Evolutionary conservation across 2,797 vertebrate genomes (phyloP).

Genomic region (Leptoclinus maculatus): DNA sequence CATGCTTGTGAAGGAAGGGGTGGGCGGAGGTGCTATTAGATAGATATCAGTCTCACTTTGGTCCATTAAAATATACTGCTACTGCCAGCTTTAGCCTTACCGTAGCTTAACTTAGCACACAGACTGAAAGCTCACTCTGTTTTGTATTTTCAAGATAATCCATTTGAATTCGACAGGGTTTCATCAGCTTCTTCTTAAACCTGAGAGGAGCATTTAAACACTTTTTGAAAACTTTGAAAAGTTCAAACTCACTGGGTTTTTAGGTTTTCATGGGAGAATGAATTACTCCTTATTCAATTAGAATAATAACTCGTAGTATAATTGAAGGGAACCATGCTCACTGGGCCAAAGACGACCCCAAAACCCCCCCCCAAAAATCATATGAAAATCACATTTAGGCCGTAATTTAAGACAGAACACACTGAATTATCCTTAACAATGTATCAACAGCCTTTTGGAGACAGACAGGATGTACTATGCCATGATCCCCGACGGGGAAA

Average conservation of each 20-base stretch:
- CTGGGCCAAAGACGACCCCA: background rate
- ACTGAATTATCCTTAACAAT: slow-evolving; percentile 24
- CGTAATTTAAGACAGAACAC: background rate
- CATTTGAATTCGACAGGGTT: background rate
- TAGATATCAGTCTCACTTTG: background rate
- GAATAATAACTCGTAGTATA: background rate
- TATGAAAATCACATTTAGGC: background rate
- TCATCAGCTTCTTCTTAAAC: background rate
- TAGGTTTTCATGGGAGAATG: background rate
- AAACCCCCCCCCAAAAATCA: background rate
- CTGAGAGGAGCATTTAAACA: background rate
- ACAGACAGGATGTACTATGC: slow-evolving; percentile 55
- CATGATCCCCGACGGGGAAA: slow-evolving; percentile 43
- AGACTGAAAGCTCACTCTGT: background rate
- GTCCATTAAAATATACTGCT: background rate
- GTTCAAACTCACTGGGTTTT: background rate
- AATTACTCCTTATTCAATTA: slow-evolving; percentile 2
- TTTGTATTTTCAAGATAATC: background rate
- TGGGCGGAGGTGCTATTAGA: background rate
- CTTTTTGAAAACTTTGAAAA: background rate
- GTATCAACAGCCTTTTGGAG: slow-evolving; percentile 21
- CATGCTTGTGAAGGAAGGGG: no score
- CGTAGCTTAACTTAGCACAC: background rate
- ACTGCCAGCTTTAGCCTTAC: background rate
- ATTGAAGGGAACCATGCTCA: background rate